Evolutionary conservation across 1,140 invertebrate species (phyloP), one percentile per base, ranked within the genome.

Genomic region (Drosophila cardini): DNA sequence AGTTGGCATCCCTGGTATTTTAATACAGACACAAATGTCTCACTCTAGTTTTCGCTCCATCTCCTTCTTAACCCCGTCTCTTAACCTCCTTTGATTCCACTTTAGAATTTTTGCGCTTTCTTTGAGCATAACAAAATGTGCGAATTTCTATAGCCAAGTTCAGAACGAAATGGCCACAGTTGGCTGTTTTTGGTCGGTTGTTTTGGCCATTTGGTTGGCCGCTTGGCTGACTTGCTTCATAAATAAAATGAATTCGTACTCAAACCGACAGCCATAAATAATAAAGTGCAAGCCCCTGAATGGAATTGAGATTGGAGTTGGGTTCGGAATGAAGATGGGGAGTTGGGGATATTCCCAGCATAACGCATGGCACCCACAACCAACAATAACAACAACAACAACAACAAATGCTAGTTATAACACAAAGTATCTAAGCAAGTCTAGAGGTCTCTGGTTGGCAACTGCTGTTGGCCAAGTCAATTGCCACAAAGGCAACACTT

Each of bases 241-340:
- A 85, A 85, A 85, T 85, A 86, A 85, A 85, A 86, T 87, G 78
- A 86, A 86, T 87, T 86, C 83, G 76, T 87, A 86, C 78, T 87
- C 82, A 78, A 72, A 48, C 75, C 82, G 83, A 82, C 83, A 87
- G 82, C 79, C 75, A 86, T 86, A 87, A 86, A 86, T 86, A 86
- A 86, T 86, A 86, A 86, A 86, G 79, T 82, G 83, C 82, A 85
- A 77, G 74, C 81, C 46, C 43, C 48, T 16, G 38, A 61, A 30
- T 43, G 21, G 26, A 43, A 38, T 15, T 56, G 18, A 15, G 58
- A 18, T 13, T 36, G 40, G 30, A 16, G 13, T 16, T 61, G 57
- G 43, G 57, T 21, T 13, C 3, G 8, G 2, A 45, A 45, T 32
- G 18, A 48, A 48, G 18, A 21, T 21, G 18, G 10, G 4, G n/a